Percentiles rank a stretch among this genome's conserved stretches.
Conservation (phyloP, 1,140 invertebrate genomes). For the Phymorhynchus buccinoides region DNA sequence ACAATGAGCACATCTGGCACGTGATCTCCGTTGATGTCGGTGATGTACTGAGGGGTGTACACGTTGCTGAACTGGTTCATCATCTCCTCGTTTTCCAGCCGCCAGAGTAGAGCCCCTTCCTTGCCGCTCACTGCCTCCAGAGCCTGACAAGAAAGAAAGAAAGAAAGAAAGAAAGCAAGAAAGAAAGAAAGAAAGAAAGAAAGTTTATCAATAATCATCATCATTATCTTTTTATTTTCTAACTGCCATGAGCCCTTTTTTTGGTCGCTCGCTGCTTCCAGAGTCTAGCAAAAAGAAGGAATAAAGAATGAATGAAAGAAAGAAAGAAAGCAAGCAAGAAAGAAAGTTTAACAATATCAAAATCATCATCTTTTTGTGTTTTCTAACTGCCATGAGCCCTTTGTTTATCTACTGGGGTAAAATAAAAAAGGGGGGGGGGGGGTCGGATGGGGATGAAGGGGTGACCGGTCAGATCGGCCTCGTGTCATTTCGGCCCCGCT, state of each 20-base stretch:
- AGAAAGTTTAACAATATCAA: too few relatives aligned
- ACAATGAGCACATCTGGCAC: constrained; percentile 82
- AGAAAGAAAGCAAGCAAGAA: neutral
- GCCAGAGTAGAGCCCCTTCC: constrained; percentile 82
- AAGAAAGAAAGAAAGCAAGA: neutral
- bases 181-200: neutral
- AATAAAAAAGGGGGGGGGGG: too few relatives aligned
- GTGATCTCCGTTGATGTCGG: constrained; percentile 83
- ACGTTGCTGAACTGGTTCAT: constrained; percentile 76
- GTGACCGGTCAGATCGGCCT: too few relatives aligned
- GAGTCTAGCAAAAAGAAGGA: neutral
- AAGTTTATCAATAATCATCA: neutral
- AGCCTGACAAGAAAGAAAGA: constrained; percentile 72
- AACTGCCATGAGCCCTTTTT: too few relatives aligned
- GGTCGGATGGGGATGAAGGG: too few relatives aligned
- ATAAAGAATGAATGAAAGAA: constrained; percentile 5
- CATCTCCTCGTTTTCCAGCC: constrained; percentile 73
- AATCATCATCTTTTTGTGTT: too few relatives aligned
- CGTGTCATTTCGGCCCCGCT: too few relatives aligned
- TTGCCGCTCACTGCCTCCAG: constrained; percentile 81
- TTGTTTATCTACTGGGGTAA: too few relatives aligned
- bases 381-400: too few relatives aligned
- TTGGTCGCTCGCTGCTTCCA: too few relatives aligned
- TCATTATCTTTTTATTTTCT: too few relatives aligned
- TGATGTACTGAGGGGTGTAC: constrained; percentile 81